Evolutionary conservation across 2,797 vertebrate species (phyloP).

Genomic region (Sebastes variabilis): DNA sequence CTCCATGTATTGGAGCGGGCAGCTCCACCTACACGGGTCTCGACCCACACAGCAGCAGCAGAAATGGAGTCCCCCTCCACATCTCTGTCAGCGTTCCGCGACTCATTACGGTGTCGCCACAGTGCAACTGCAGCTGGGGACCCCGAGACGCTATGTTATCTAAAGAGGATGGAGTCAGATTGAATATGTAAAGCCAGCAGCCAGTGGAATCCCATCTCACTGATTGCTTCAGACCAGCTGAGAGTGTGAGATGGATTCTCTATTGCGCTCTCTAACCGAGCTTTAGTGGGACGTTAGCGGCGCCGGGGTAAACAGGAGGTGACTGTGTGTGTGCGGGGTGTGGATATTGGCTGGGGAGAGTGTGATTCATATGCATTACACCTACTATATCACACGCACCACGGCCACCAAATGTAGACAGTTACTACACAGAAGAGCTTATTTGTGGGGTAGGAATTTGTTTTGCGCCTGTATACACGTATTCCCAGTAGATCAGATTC

Average conservation of each 20-base stretch:
- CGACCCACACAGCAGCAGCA: constrained; percentile 3
- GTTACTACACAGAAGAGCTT: not conserved
- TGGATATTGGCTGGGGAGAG: not conserved
- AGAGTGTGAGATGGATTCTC: constrained; percentile 61
- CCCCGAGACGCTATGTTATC: constrained; percentile 55
- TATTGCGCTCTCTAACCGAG: constrained; percentile 29
- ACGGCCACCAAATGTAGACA: not conserved
- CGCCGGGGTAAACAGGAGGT: constrained; percentile 39
- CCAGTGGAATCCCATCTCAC: constrained; percentile 58
- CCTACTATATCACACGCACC: not conserved
- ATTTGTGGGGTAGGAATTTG: not conserved
- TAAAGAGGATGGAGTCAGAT: constrained; percentile 60
- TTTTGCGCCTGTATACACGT: not conserved
- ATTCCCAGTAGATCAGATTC: not conserved
- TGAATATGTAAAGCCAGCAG: constrained; percentile 72
- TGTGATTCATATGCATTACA: constrained; percentile 51
- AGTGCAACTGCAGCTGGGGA: constrained; percentile 48
- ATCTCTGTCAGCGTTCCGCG: constrained; percentile 17
- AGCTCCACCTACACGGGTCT: constrained; percentile 18
- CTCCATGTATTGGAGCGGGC: not conserved
- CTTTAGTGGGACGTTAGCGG: constrained; percentile 25
- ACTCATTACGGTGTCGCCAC: constrained; percentile 49
- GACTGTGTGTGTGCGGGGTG: constrained; percentile 5
- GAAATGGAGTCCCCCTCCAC: not conserved
- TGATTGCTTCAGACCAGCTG: constrained; percentile 71